Evolutionary conservation across 2,888 invertebrate species (phyloP), one percentile per base, ranked within the genome.

Genomic region (Actias luna): DNA sequence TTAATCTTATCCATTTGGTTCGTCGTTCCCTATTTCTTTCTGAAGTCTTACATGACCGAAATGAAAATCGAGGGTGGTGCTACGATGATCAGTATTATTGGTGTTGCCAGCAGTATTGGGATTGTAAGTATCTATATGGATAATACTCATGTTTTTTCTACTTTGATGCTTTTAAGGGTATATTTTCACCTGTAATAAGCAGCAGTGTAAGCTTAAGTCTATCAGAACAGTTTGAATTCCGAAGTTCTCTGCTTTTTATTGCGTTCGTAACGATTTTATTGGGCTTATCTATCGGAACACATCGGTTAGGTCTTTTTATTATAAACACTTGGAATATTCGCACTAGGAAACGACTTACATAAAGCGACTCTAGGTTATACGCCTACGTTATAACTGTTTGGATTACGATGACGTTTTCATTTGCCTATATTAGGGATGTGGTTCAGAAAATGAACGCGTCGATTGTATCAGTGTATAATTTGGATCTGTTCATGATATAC

Each of bases 11-110:
- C 98, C 81, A 95, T 96, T 74, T 98, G 98, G 96, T 97, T 97
- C 84, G 98, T 99, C 80, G 97, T 98, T 68, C 98, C 98, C 4
- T 99, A 99, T 89, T 97, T 99, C 83, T 96, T 96, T 85, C 95
- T 97, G 77, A 94, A 94, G 62, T 87, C 88, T 0, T 91, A 83
- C 64, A 94, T 95, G 75, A 93, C 94, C 52, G 94, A 94, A 12
- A 94, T 94, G 73, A 90, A 93, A 0, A 94, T 96, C 65, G 93
- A 94, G 4, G 95, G 95, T 14, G 96, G 95, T 2, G 96, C 97
- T 0, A 94, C 94, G 69, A 94, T 98, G 74, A 95, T 98, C 70
- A 96, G 98, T 58, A 94, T 96, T 61, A 97, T 99, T 73, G 98
- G 98, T 60, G 94, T 97, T 63, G 95, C 97, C 3, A 98, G 98